Evolutionary conservation across 1,140 invertebrate species (phyloP).

Genomic region (Drosophila lacteicornis): DNA sequence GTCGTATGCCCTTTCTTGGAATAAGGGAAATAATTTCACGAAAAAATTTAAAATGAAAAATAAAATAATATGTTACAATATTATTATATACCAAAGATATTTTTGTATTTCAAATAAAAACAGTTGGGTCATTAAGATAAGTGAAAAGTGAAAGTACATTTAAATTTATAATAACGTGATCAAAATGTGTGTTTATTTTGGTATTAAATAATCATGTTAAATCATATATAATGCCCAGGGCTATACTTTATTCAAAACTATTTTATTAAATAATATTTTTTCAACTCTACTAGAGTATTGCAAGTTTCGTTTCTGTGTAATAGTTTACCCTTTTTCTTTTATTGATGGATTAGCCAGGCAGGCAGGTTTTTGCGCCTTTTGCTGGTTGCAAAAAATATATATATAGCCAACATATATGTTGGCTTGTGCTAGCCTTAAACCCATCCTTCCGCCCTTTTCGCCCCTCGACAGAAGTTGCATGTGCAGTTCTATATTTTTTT

Average conservation of each 20-base stretch:
- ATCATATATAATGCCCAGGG: no score
- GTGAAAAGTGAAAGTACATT: no score
- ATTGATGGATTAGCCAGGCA: constrained; percentile 65
- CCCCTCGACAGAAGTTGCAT: constrained; percentile 56
- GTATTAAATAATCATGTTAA: no score
- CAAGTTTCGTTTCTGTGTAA: neutral
- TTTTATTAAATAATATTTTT: no score
- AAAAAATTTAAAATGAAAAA: no score
- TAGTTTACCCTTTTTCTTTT: constrained; percentile 28
- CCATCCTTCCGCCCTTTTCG: neutral
- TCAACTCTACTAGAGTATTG: neutral
- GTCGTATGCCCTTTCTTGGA: constrained; percentile 3
- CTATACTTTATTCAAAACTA: no score
- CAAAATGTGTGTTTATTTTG: no score
- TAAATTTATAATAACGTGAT: no score
- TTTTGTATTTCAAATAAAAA: no score
- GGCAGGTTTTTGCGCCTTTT: constrained; percentile 36
- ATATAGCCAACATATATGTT: constrained; percentile 28
- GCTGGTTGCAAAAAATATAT: constrained; percentile 30
- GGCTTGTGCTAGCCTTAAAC: constrained; percentile 25
- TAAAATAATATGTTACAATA: no score
- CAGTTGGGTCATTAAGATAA: no score
- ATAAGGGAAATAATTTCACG: constrained; percentile 4
- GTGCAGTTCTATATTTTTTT: constrained; percentile 44
- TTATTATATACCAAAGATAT: no score